These are phyloP conservation scores for Nerophis lumbriciformis DNA, from an alignment of 2,113 vertebrate species.

Conservation along the genomic window DNA sequence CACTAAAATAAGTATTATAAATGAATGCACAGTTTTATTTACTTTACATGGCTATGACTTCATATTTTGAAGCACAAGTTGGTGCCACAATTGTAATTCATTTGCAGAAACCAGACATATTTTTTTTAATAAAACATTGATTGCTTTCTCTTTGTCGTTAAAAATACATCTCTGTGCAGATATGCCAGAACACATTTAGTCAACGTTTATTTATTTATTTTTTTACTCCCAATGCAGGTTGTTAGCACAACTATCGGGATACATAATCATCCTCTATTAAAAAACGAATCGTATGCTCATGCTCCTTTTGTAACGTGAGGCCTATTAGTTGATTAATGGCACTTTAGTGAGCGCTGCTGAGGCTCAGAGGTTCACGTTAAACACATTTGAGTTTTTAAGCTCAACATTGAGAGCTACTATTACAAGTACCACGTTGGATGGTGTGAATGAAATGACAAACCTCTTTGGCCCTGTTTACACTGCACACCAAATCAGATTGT, in stretches of 20 bases:
- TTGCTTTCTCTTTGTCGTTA: background rate
- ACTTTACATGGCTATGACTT: too few relatives aligned
- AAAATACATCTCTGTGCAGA: background rate
- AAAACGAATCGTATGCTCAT: background rate
- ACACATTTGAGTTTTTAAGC: background rate
- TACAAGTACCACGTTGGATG: too few relatives aligned
- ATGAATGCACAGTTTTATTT: too few relatives aligned
- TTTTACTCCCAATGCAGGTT: background rate
- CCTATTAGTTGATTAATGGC: background rate
- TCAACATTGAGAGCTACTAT: background rate
- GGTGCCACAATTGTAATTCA: background rate
- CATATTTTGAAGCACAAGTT: too few relatives aligned
- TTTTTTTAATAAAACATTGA: background rate
- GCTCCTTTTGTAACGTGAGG: background rate
- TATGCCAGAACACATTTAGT: background rate
- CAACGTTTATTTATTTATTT: background rate
- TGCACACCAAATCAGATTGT: too few relatives aligned
- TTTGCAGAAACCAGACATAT: background rate
- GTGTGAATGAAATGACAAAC: too few relatives aligned
- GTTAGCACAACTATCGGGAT: background rate
- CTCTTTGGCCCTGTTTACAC: too few relatives aligned
- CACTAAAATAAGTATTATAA: too few relatives aligned
- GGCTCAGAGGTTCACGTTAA: background rate
- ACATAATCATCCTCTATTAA: slow-evolving; percentile 5
- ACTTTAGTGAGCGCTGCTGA: background rate